A percentile compares a stretch with the other conserved stretches of the same genome.
These are phyloP conservation scores for Hyppa rectilinea DNA, from an alignment of 2,888 invertebrate genomes.

Conservation along the genomic window DNA sequence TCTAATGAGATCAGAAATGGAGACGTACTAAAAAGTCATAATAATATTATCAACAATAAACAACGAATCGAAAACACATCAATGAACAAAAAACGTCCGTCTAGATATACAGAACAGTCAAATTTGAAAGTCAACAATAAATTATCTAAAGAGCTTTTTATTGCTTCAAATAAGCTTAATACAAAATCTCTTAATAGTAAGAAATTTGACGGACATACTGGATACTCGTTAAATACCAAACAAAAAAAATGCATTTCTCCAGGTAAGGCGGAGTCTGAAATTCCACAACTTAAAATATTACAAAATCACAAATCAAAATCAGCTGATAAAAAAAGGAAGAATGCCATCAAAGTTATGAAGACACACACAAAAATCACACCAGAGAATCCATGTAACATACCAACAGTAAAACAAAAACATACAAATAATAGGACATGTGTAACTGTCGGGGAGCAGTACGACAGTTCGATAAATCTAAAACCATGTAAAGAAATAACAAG, in stretches of 20 bases:
- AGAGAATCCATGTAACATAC: background rate
- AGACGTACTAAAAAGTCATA: background rate
- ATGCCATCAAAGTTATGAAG: background rate
- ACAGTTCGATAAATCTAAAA: background rate
- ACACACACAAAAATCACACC: background rate
- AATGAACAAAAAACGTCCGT: background rate
- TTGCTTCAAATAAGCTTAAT: background rate
- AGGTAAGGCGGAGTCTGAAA: background rate
- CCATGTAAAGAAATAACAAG: too few species aligned
- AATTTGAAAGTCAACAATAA: background rate
- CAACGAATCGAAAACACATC: background rate
- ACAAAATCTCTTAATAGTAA: background rate
- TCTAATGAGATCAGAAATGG: too few species aligned
- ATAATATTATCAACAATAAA: background rate
- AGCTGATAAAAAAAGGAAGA: background rate
- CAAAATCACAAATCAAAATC: background rate
- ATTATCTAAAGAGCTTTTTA: background rate
- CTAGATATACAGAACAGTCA: background rate
- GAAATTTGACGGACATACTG: background rate
- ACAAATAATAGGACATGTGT: background rate
- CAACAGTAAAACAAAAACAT: background rate
- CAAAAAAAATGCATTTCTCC: background rate
- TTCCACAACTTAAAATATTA: slow-evolving; percentile 4
- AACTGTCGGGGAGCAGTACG: background rate
- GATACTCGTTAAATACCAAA: background rate